Evolutionary conservation across 2,113 vertebrate genomes (phyloP).

Genomic region (Lamprotornis superbus): DNA sequence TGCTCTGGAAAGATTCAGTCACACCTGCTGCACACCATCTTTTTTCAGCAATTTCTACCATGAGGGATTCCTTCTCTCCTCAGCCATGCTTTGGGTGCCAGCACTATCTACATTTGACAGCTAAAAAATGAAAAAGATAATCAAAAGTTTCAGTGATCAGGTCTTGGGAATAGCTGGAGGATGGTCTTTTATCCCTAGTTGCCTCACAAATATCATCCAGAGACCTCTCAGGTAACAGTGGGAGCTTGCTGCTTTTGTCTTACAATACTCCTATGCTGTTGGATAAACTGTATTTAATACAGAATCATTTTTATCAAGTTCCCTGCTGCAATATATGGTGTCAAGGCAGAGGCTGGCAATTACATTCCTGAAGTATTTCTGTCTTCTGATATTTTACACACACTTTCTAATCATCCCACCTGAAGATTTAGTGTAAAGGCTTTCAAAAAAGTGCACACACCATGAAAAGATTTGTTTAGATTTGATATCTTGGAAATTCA

Average conservation of each 20-base stretch:
- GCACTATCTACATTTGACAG: background rate
- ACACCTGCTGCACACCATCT: background rate
- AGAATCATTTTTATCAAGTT: background rate
- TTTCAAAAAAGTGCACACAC: background rate
- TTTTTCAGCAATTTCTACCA: background rate
- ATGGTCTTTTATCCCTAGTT: background rate
- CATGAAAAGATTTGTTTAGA: background rate
- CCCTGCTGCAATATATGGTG: background rate
- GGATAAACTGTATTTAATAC: background rate
- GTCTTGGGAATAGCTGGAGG: background rate
- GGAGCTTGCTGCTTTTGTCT: background rate
- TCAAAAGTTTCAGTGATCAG: background rate
- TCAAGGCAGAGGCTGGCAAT: background rate
- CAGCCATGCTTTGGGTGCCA: background rate
- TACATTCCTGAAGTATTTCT: background rate
- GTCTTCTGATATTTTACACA: background rate
- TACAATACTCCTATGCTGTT: background rate
- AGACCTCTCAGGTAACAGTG: background rate
- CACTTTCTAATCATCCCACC: background rate
- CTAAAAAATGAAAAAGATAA: background rate
- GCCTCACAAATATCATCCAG: background rate
- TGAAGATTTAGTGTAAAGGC: background rate
- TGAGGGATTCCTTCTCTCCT: background rate
- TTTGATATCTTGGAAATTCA: background rate
- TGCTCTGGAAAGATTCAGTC: background rate